phyloP scores from a whole-genome alignment of 2,113 vertebrate genomes.

The Bufo gargarizans region DNA sequence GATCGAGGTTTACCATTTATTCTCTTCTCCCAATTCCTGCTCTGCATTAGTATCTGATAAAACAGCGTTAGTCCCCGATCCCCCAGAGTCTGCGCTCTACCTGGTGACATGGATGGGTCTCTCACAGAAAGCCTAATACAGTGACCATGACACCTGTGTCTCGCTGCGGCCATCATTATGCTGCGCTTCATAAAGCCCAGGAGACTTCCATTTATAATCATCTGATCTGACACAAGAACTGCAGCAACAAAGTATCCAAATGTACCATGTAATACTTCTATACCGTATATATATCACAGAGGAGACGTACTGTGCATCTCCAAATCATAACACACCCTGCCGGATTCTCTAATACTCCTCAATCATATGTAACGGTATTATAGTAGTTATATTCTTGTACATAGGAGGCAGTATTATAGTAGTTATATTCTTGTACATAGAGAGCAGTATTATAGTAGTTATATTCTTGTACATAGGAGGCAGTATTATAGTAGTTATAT shows the following conservation, averaged over 20 bases:
- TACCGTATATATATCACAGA: neutral
- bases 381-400: no score
- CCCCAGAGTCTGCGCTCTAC: neutral
- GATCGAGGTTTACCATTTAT: neutral
- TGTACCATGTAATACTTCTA: neutral
- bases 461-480: no score
- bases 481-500: neutral
- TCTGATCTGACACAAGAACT: neutral
- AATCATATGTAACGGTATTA: no score
- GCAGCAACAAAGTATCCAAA: neutral
- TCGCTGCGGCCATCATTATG: neutral
- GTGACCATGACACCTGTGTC: neutral
- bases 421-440: no score
- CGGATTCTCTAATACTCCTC: no score
- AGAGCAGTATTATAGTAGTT: no score
- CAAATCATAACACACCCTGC: no score
- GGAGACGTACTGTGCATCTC: no score
- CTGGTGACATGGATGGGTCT: slow-evolving; percentile 12
- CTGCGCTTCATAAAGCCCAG: neutral
- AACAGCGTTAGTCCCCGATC: no score
- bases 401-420: neutral
- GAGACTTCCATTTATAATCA: neutral
- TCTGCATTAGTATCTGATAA: neutral
- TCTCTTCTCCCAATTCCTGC: no score
- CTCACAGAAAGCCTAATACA: slow-evolving; percentile 9